A percentile compares a stretch with the other conserved stretches of the same genome.
phyloP scores from a whole-genome alignment of 1,140 invertebrate genomes.

The Sminthurinus signatus region DNA sequence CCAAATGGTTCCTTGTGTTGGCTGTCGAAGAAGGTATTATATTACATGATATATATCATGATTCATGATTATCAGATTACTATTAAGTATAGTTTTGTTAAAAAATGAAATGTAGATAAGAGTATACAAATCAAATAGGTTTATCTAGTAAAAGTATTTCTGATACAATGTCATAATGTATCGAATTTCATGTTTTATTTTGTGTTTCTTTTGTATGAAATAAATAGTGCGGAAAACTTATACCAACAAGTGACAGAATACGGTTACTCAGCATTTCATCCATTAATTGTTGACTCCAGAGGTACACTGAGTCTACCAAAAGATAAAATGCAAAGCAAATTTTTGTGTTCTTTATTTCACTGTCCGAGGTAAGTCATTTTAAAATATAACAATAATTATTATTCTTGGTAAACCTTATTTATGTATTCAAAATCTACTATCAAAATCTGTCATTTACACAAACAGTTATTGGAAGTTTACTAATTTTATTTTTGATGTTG shows the following conservation, averaged over 20 bases:
- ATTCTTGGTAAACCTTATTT: too few relatives aligned
- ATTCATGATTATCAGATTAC: constrained; percentile 15
- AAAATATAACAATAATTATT: background rate
- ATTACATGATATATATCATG: background rate
- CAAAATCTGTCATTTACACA: background rate
- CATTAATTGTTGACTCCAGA: constrained; percentile 63
- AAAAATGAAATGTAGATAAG: too few relatives aligned
- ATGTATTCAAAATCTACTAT: too few relatives aligned
- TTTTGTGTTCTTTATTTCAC: constrained; percentile 73
- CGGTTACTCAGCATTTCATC: constrained; percentile 74
- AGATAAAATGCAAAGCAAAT: constrained; percentile 68
- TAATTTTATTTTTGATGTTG: constrained; percentile 16
- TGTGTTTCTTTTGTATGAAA: background rate
- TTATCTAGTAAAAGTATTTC: too few relatives aligned
- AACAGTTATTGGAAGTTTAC: constrained; percentile 10
- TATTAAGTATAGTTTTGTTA: constrained; percentile 16
- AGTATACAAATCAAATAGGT: too few relatives aligned
- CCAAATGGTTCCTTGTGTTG: constrained; percentile 85
- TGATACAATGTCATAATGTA: too few relatives aligned
- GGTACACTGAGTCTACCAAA: constrained; percentile 52
- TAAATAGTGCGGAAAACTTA: constrained; percentile 68
- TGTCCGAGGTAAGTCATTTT: constrained; percentile 65
- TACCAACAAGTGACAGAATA: constrained; percentile 74
- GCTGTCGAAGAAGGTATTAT: constrained; percentile 74
- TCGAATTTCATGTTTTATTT: too few relatives aligned